Evolutionary conservation across 2,797 vertebrate genomes (phyloP).

Genomic region (Rhynchonycteris naso): DNA sequence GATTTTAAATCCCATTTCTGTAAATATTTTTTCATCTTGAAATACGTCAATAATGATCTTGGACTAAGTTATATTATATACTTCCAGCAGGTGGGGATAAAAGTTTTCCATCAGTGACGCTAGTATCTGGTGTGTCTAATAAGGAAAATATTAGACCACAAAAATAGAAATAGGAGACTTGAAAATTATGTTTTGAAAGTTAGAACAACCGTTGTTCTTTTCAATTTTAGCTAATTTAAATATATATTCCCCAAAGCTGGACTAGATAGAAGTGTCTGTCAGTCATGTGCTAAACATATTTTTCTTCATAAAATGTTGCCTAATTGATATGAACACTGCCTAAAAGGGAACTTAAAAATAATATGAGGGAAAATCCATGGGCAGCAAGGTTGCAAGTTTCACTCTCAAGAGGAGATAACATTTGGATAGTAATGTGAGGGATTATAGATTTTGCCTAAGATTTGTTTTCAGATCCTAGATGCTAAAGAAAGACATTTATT

Average conservation of each 20-base stretch:
- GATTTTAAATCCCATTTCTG: not conserved
- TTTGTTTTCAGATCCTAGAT: not conserved
- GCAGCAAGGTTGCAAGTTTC: not conserved
- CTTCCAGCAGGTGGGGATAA: slow-evolving; percentile 72
- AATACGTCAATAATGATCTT: slow-evolving; percentile 46
- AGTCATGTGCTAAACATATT: not conserved
- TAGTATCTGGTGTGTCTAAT: not conserved
- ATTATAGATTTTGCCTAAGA: not conserved
- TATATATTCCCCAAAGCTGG: not conserved
- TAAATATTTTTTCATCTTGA: slow-evolving; percentile 29
- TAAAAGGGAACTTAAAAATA: not conserved
- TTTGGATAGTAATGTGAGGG: not conserved
- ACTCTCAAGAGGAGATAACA: not conserved
- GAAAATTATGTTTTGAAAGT: not conserved
- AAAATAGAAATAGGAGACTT: not conserved
- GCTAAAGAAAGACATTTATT: not conserved
- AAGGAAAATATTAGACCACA: slow-evolving; percentile 10
- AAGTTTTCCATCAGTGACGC: slow-evolving; percentile 51
- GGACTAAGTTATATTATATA: slow-evolving; percentile 41
- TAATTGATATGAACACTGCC: slow-evolving; percentile 5
- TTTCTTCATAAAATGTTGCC: not conserved
- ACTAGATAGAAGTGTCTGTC: not conserved
- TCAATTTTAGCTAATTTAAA: not conserved
- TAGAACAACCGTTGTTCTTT: not conserved
- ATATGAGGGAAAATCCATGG: not conserved